These are phyloP conservation scores for Ormyrus thymus DNA, from an alignment of 2,888 invertebrate species.

Conservation along the genomic window DNA sequence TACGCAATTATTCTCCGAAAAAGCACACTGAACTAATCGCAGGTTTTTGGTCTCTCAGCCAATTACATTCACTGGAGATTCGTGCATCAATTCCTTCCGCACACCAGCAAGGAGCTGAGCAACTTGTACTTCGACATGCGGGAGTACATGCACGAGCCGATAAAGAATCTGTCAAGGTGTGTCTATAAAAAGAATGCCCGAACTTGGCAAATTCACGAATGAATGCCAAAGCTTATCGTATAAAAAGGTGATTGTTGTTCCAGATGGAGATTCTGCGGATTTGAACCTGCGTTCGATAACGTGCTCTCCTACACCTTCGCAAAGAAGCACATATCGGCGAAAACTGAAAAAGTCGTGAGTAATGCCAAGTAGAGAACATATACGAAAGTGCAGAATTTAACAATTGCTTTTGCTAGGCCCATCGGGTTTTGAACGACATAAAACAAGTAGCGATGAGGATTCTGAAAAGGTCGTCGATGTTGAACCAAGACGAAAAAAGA, in stretches of 20 bases:
- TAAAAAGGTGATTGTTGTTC: not conserved
- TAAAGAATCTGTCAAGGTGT: constrained; percentile 39
- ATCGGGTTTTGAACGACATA: constrained; percentile 31
- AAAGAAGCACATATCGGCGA: constrained; percentile 16
- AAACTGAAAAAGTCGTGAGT: constrained; percentile 35
- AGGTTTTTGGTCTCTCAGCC: not conserved
- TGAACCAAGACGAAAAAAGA: constrained; percentile 33
- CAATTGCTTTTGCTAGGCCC: constrained; percentile 8
- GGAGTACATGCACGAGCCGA: constrained; percentile 27
- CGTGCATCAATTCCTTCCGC: constrained; percentile 36
- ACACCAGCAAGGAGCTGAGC: constrained; percentile 33
- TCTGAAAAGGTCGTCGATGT: constrained; percentile 22
- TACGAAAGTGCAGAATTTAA: not conserved
- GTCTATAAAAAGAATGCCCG: not conserved
- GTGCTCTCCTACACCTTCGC: constrained; percentile 31
- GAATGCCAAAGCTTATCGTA: not conserved
- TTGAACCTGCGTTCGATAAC: constrained; percentile 42
- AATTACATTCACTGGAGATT: constrained; percentile 49
- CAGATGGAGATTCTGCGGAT: constrained; percentile 46
- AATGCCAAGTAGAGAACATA: not conserved
- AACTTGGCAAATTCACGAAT: not conserved
- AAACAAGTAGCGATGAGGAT: constrained; percentile 26
- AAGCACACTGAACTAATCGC: too few relatives aligned
- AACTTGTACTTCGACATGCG: constrained; percentile 32
- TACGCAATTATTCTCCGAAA: not conserved